A percentile compares a stretch with the other conserved stretches of the same genome.
Conservation (phyloP, 1,140 invertebrate genomes). For the Condylostylus longicornis region DNA sequence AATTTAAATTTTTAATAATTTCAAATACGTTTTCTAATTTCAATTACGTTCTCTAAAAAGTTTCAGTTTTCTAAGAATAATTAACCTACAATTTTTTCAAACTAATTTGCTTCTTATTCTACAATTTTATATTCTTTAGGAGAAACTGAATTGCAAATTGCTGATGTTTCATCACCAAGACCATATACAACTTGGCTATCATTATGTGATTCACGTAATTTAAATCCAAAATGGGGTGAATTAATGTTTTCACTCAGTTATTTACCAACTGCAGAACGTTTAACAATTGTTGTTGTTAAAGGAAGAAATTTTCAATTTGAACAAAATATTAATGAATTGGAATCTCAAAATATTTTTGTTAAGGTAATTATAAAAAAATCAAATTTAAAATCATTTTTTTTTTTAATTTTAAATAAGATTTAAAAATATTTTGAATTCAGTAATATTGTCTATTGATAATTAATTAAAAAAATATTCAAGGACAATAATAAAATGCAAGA, state of each 20-base stretch:
- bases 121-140: conserved; percentile 8
- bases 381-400: neutral
- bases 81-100: no score
- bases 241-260: conserved; percentile 73
- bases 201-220: conserved; percentile 35
- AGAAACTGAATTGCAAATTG: conserved; percentile 38
- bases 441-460: no score
- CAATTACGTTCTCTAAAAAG: no score
- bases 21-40: no score
- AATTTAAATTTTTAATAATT: conserved; percentile 3
- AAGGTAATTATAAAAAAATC: conserved; percentile 30
- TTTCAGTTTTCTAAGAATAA: no score
- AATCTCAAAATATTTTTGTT: conserved; percentile 36
- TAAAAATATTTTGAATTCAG: no score
- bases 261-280: conserved; percentile 57
- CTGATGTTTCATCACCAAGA: conserved; percentile 28
- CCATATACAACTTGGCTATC: conserved; percentile 39
- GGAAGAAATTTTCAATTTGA: conserved; percentile 52
- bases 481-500: no score
- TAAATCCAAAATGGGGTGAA: conserved; percentile 50
- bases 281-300: conserved; percentile 68
- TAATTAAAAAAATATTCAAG: no score
- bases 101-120: neutral
- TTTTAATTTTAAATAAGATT: no score
- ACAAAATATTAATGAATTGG: conserved; percentile 22